Base-by-base conservation (phyloP, 2,113 vertebrate genomes). In the Scopus umbretta region DNA sequence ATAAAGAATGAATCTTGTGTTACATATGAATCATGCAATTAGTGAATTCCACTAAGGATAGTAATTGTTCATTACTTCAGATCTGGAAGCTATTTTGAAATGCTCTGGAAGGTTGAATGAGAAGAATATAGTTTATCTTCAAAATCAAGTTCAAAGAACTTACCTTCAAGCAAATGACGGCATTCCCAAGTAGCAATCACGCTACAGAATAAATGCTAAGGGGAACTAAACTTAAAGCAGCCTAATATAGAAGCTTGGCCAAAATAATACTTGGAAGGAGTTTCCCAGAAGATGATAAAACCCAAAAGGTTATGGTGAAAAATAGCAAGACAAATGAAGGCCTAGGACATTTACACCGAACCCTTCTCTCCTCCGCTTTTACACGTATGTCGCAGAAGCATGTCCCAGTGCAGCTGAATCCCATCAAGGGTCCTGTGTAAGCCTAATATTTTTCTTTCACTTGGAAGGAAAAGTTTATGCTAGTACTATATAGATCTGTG, bases 1-100 rank as follows among this genome's bases (percentile, higher is more conserved):
- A 82, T 70, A 75, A 82, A 59, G 43, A 90, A 88, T 53, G 29
- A 73, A 73, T 80, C 67, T 58, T 34, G 6, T 85, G 53, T 91
- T 94, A 75, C 19, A n/a, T 52, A 72, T 84, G 80, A 94, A 96
- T 94, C 84, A 95, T 14, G n/a, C 49, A 96, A 92, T 96, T 91
- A 97, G 87, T 82, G 84, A 95, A 92, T 96, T 96, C 87, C 42
- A 19, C 53, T 80, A 87, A 85, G 62, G 66, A 43, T 25, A 79
- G 74, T 95, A 95, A 91, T 95, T 88, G 50, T 85, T 94, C 73
- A 56, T 96, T 94, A 90, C 62, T 92, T 95, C 82, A 96, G 78
- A 82, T 95, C 96, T 94, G 92, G 78, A 95, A 95, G 78, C 61
- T 96, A 87, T 96, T 95, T 94, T 92, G 76, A 89, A 94, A 83